Base-by-base conservation (phyloP, 2,888 invertebrate genomes). In the Megastigmus dorsalis region DNA sequence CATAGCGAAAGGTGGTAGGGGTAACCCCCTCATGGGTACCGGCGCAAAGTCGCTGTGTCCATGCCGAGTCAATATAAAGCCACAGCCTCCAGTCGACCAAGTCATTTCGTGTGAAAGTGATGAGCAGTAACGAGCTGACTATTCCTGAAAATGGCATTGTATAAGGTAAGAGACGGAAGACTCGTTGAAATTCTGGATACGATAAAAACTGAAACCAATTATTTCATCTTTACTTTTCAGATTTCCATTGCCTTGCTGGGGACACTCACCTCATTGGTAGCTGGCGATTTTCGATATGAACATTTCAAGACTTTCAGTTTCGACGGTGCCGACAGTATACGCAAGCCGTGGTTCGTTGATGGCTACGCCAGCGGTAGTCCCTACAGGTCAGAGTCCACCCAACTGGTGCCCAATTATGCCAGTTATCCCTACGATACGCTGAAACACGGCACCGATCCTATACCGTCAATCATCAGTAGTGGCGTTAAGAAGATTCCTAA, bases 1-100 rank as follows among this genome's bases (percentile, higher is more conserved):
- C n/a, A n/a, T 15, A 30, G 23, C 33, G 15, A n/a, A n/a, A n/a
- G n/a, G 26, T 15, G 5, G 52, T n/a, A 9, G 7, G 48, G 33
- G 23, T 13, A 48, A 50, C 20, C 13, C 13, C 36, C n/a, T 2
- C 15, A 33, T 18, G 45, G 30, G 33, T 18, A 2, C 28, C 0
- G 9, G 20, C 23, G 48, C 26, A n/a, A n/a, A n/a, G 48, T 59
- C 7, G 23, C 57, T n/a, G n/a, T n/a, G 55, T n/a, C 62, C 54
- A 76, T 69, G 60, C 77, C 72, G 79, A 84, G 81, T 84, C 83
- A 75, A 85, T 87, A 87, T 87, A 87, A 87, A 87, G 81, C 80
- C 82, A 78, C 80, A 79, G 73, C 73, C 74, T 67, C 68, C 68
- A 43, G 62, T 77, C 77, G 76, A 68, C 73, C 72, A 77, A 82